Percentiles rank a stretch among this genome's conserved stretches.
phyloP scores from a whole-genome alignment of 2,888 invertebrate species.

The Zonitis immaculata region DNA sequence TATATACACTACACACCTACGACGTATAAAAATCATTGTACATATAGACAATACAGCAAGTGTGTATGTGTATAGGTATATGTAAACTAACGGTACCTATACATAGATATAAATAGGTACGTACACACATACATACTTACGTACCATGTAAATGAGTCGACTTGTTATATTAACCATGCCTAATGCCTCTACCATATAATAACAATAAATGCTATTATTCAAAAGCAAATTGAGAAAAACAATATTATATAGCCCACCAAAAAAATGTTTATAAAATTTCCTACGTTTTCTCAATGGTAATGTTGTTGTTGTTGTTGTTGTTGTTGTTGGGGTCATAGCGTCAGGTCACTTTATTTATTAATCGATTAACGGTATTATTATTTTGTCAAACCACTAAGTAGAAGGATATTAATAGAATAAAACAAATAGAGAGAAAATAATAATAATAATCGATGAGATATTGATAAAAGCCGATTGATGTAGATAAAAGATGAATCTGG shows the following conservation, averaged over 20 bases:
- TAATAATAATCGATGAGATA: too few species aligned
- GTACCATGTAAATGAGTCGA: too few species aligned
- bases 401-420: neutral
- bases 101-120: neutral
- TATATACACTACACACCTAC: too few species aligned
- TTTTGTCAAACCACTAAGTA: neutral
- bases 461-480: neutral
- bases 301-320: neutral
- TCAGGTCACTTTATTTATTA: neutral
- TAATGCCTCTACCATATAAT: too few species aligned
- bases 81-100: neutral
- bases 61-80: too few species aligned
- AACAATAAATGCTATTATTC: too few species aligned
- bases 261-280: neutral
- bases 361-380: constrained; percentile 1
- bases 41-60: neutral
- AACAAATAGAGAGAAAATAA: too few species aligned
- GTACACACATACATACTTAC: too few species aligned
- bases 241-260: too few species aligned
- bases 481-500: neutral
- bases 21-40: too few species aligned
- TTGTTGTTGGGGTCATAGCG: neutral
- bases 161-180: neutral
- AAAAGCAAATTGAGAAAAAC: too few species aligned
- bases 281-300: neutral